Conservation (phyloP, 2,113 vertebrate species). For the Antechinus flavipes region DNA sequence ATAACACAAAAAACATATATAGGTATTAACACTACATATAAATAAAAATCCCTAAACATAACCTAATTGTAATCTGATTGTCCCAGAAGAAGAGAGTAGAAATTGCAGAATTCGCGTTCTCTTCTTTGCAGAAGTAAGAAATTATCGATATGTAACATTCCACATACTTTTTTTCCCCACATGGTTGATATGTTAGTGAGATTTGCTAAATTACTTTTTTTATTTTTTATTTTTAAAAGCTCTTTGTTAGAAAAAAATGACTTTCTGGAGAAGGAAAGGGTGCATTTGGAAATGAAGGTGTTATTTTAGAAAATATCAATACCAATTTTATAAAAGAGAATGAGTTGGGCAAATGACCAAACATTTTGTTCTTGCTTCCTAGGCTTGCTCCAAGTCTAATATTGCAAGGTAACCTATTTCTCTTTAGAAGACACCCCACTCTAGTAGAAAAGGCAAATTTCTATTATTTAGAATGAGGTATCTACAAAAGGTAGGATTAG, state of each 20-base stretch:
- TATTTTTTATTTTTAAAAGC: not conserved
- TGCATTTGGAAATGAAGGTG: not conserved
- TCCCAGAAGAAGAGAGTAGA: not conserved
- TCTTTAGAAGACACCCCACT: not conserved
- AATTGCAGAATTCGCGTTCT: not conserved
- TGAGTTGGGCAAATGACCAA: not conserved
- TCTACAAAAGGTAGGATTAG: fast-evolving
- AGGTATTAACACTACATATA: not conserved
- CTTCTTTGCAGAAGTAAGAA: not conserved
- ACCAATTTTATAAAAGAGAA: not conserved
- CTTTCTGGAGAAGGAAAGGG: not conserved
- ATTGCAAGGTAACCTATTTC: not conserved
- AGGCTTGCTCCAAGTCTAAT: not conserved
- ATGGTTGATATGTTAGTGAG: not conserved
- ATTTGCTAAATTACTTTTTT: not conserved
- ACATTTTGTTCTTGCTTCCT: not conserved
- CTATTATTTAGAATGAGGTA: not conserved
- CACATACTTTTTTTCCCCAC: not conserved
- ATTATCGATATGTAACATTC: not conserved
- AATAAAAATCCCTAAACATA: not conserved
- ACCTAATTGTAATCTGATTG: not conserved
- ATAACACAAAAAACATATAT: too few relatives aligned
- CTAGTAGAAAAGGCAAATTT: not conserved
- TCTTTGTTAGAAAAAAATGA: not conserved
- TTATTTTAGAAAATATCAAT: not conserved